Evolutionary conservation across 2,888 invertebrate species (phyloP).

Genomic region (Azorinus chamasolen): DNA sequence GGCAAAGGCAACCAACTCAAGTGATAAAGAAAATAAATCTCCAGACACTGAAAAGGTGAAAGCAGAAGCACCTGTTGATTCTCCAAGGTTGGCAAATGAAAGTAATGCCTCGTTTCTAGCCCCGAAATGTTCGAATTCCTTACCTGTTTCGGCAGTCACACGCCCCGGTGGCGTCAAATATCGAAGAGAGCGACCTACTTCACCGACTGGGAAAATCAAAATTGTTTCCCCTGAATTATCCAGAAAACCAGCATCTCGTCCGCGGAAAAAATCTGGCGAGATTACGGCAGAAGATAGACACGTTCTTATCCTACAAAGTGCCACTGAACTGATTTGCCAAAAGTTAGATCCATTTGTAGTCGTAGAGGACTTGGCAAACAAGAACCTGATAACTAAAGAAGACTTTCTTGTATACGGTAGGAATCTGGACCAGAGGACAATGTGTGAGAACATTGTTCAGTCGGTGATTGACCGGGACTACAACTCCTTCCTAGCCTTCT

Average conservation of each 20-base stretch:
- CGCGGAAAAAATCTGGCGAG: slow-evolving; percentile 71
- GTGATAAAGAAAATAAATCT: neutral
- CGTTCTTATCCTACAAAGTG: slow-evolving; percentile 75
- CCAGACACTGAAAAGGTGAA: too few relatives aligned
- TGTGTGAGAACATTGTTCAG: slow-evolving; percentile 78
- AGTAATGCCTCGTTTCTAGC: slow-evolving; percentile 30
- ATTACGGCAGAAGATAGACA: slow-evolving; percentile 73
- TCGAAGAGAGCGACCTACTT: slow-evolving; percentile 24
- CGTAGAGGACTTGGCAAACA: slow-evolving; percentile 70
- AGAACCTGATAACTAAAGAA: slow-evolving; percentile 68
- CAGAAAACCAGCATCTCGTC: slow-evolving; percentile 63
- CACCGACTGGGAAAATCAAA: slow-evolving; percentile 68
- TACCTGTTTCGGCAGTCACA: too few relatives aligned
- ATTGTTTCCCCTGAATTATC: slow-evolving; percentile 76
- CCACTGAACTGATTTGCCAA: slow-evolving; percentile 78
- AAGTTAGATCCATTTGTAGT: slow-evolving; percentile 77
- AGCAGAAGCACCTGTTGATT: too few relatives aligned
- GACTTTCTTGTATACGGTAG: slow-evolving; percentile 75
- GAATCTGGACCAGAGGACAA: slow-evolving; percentile 75
- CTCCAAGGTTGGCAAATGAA: neutral
- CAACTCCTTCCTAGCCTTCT: slow-evolving; percentile 76
- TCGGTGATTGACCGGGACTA: slow-evolving; percentile 71
- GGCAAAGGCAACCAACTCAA: neutral
- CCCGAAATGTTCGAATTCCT: slow-evolving; percentile 2
- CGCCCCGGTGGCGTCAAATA: neutral